Percentiles rank a stretch among this genome's conserved stretches.
These are phyloP conservation scores for Dascyllus trimaculatus DNA, from an alignment of 2,113 vertebrate genomes.

Conservation along the genomic window DNA sequence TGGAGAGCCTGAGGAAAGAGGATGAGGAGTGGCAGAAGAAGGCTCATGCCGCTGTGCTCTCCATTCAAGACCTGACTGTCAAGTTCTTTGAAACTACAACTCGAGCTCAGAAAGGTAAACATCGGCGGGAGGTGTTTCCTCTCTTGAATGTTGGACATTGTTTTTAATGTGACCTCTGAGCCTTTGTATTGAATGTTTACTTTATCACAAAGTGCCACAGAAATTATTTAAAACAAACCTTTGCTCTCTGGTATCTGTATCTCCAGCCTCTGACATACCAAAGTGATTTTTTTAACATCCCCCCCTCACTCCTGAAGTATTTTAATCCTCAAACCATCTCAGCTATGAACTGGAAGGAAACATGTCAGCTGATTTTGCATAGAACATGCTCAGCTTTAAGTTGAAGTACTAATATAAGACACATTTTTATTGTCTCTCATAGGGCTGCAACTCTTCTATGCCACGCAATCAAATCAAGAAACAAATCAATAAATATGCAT, in stretches of 20 bases:
- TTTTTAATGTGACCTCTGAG: conserved; percentile 22
- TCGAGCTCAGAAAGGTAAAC: conserved; percentile 94
- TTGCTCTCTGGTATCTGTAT: background rate
- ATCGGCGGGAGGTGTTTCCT: conserved; percentile 10
- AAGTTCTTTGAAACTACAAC: conserved; percentile 98
- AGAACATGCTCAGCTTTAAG: background rate
- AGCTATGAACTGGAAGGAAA: conserved; percentile 8
- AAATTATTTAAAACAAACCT: background rate
- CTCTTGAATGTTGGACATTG: background rate
- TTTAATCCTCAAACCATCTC: conserved; percentile 40
- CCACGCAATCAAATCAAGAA: too few relatives aligned
- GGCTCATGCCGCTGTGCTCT: conserved; percentile 93
- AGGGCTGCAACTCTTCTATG: too few relatives aligned
- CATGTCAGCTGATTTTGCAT: too few relatives aligned
- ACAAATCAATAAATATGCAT: too few relatives aligned
- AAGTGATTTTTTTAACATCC: background rate
- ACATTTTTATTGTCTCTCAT: too few relatives aligned
- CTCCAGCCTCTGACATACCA: conserved; percentile 15
- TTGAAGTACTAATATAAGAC: background rate
- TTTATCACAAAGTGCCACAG: conserved; percentile 5
- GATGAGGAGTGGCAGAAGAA: conserved; percentile 97
- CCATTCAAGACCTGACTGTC: conserved; percentile 97
- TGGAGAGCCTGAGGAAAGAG: conserved; percentile 93
- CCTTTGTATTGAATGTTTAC: conserved; percentile 19
- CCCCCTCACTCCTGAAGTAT: background rate